Conservation (phyloP, 1,140 invertebrate species). For the Lepidurus packardi region DNA sequence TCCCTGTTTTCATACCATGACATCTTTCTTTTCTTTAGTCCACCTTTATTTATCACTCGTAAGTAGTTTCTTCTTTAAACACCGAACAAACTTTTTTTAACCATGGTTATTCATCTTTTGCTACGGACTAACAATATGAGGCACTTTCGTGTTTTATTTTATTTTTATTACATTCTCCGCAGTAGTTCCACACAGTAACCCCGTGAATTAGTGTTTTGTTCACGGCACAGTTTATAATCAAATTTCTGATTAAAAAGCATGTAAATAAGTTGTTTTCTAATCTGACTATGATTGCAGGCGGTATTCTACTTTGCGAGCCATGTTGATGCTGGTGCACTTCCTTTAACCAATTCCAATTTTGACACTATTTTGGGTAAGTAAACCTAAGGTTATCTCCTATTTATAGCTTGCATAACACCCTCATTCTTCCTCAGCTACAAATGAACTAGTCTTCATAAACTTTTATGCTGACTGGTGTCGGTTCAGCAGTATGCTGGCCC, state of each 20-base stretch:
- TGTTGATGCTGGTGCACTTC: conserved; percentile 58
- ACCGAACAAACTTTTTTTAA: not conserved
- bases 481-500: conserved; percentile 87
- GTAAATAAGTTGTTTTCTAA: not conserved
- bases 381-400: not conserved
- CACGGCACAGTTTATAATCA: no score
- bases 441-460: conserved; percentile 95
- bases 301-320: conserved; percentile 41
- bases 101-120: no score
- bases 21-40: not conserved
- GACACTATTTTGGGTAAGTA: conserved; percentile 70
- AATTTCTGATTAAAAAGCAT: no score
- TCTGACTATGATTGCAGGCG: conserved; percentile 35
- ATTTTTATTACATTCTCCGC: no score
- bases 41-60: conserved; percentile 11
- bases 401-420: not conserved
- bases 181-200: no score
- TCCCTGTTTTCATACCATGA: not conserved
- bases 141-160: no score
- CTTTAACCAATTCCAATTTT: conserved; percentile 69
- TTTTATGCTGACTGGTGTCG: conserved; percentile 97
- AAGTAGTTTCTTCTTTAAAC: not conserved
- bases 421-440: conserved; percentile 64
- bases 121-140: no score
- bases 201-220: no score